These are phyloP conservation scores for Apomyelois bistriatella DNA, from an alignment of 2,888 invertebrate genomes.

Conservation along the genomic window DNA sequence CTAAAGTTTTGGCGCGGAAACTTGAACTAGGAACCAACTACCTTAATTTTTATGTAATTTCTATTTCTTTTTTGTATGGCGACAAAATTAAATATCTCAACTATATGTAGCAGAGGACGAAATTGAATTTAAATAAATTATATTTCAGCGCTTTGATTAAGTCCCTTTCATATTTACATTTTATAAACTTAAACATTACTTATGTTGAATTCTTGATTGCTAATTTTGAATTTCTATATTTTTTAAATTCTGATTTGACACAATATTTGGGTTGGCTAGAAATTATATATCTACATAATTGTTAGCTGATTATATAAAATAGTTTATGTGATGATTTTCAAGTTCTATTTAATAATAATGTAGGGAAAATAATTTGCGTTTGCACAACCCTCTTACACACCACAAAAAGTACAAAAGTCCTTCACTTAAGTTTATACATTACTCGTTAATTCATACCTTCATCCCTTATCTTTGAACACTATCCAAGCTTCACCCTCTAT, in stretches of 20 bases:
- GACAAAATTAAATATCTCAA: no score
- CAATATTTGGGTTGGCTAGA: slow-evolving; percentile 47
- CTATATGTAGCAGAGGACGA: no score
- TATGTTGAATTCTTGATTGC: slow-evolving; percentile 14
- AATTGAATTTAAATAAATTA: slow-evolving; percentile 21
- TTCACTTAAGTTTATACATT: slow-evolving; percentile 52
- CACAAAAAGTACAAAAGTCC: slow-evolving; percentile 75
- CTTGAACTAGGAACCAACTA: no score
- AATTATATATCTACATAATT: not conserved
- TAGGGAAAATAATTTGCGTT: slow-evolving; percentile 24
- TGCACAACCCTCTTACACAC: slow-evolving; percentile 65
- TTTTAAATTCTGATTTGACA: slow-evolving; percentile 51
- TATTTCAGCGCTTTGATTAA: slow-evolving; percentile 36
- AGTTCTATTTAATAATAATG: slow-evolving; percentile 21
- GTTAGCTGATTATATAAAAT: not conserved
- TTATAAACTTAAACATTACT: slow-evolving; percentile 36
- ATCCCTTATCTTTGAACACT: slow-evolving; percentile 63
- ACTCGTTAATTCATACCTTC: slow-evolving; percentile 47
- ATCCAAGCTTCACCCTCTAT: slow-evolving; percentile 60
- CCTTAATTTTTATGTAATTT: no score
- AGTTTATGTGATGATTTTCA: slow-evolving; percentile 14
- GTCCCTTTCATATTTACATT: slow-evolving; percentile 38
- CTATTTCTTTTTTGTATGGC: no score
- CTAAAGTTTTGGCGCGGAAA: no score
- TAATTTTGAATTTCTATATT: slow-evolving; percentile 17